These are phyloP conservation scores for Sarcophaga bullata DNA, from an alignment of 1,140 invertebrate genomes.

Conservation along the genomic window DNA sequence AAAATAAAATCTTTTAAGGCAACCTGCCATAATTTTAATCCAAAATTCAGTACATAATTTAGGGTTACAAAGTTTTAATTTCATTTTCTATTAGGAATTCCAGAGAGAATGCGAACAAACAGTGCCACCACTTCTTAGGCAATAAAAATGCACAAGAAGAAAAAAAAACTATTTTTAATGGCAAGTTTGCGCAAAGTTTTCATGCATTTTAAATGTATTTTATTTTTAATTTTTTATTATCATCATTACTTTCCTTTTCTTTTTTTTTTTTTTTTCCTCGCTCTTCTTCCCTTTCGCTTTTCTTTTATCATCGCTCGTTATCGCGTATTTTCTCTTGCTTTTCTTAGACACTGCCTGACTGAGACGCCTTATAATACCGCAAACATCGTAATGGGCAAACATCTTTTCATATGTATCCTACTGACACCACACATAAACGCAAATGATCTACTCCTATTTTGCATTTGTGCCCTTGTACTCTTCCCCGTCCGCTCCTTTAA, in stretches of 20 bases:
- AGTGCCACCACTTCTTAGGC: background rate
- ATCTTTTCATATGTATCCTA: slow-evolving; percentile 8
- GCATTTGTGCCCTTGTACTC: background rate
- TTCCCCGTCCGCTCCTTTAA: too few relatives aligned
- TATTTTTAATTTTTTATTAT: slow-evolving; percentile 34
- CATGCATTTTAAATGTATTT: slow-evolving; percentile 31
- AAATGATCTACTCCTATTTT: slow-evolving; percentile 34
- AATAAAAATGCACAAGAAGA: slow-evolving; percentile 7
- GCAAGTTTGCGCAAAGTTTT: slow-evolving; percentile 35
- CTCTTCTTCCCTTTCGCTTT: background rate
- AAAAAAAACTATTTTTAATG: slow-evolving; percentile 36
- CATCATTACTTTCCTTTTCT: too few relatives aligned
- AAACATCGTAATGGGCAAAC: background rate
- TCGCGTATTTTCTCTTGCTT: too few relatives aligned
- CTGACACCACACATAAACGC: background rate
- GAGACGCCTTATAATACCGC: background rate
- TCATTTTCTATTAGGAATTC: slow-evolving; percentile 29
- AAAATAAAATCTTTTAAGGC: too few relatives aligned
- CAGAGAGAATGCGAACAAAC: background rate
- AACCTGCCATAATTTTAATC: background rate
- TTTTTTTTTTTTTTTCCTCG: too few relatives aligned
- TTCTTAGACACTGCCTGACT: background rate
- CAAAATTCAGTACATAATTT: background rate
- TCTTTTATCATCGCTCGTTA: background rate
- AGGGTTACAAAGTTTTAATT: slow-evolving; percentile 2